A percentile compares a stretch with the other conserved stretches of the same genome.
Evolutionary conservation across 2,113 vertebrate genomes (phyloP).

Genomic region (Telmatochromis sp.): DNA sequence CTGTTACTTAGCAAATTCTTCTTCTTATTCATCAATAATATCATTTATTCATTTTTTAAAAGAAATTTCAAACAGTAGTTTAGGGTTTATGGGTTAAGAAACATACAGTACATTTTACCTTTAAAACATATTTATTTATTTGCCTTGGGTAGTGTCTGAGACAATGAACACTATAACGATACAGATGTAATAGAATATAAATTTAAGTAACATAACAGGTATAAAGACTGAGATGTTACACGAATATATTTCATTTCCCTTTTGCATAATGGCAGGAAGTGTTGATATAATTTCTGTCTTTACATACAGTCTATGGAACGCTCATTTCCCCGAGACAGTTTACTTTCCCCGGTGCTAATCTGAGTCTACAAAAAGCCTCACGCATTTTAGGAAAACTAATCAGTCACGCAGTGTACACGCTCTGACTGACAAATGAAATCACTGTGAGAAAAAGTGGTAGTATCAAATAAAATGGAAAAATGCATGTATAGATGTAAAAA

Average conservation of each 20-base stretch:
- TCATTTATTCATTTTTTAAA: not conserved
- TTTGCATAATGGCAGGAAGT: not conserved
- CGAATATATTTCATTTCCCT: not conserved
- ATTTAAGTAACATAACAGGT: not conserved
- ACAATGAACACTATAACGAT: not conserved
- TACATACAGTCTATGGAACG: not conserved
- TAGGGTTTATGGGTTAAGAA: not conserved
- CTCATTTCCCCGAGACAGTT: not conserved
- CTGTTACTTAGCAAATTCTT: not conserved
- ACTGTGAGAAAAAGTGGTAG: not conserved
- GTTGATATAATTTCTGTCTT: not conserved
- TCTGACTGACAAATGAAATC: not conserved
- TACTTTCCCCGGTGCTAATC: not conserved
- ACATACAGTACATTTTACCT: not conserved
- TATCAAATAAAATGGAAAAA: not conserved
- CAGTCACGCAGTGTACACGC: not conserved
- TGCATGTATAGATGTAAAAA: not conserved
- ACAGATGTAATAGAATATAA: not conserved
- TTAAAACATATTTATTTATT: not conserved
- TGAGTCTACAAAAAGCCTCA: not conserved
- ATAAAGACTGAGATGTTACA: not conserved
- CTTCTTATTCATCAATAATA: rapidly evolving
- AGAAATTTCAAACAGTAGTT: not conserved
- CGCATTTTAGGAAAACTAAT: not conserved
- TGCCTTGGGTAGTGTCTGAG: not conserved